Evolutionary conservation across 2,888 invertebrate genomes (phyloP).

Genomic region (Sipha maydis): DNA sequence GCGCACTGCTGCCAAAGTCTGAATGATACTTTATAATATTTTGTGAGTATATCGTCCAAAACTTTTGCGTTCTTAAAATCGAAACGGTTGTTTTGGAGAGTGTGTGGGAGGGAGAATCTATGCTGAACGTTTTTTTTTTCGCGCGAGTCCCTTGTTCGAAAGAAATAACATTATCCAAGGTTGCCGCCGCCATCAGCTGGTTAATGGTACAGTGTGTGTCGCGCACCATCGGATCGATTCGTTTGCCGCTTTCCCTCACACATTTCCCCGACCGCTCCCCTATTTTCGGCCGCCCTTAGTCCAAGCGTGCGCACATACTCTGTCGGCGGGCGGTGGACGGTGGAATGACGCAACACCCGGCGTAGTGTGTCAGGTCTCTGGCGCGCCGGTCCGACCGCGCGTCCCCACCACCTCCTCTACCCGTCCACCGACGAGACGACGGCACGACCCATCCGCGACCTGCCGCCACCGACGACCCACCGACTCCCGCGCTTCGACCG

Average conservation of each 20-base stretch:
- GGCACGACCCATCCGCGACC: background rate
- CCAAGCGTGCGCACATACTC: background rate
- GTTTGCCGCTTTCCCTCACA: background rate
- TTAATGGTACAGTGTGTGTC: conserved; percentile 9
- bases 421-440: background rate
- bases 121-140: background rate
- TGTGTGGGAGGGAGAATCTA: background rate
- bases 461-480: background rate
- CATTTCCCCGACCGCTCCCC: background rate
- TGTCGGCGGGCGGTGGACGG: background rate
- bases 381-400: conserved; percentile 61
- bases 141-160: background rate
- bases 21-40: no score
- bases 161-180: conserved; percentile 60
- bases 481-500: background rate
- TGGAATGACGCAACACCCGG: conserved; percentile 63
- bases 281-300: background rate
- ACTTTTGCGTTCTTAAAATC: no score
- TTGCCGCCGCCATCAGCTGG: conserved; percentile 54
- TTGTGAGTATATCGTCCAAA: no score
- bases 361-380: conserved; percentile 61
- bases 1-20: no score
- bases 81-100: background rate
- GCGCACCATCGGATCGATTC: conserved; percentile 45
- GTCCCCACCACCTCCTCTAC: background rate